These are phyloP conservation scores for Nemapogon koenigi DNA, from an alignment of 2,888 invertebrate species.

Conservation along the genomic window DNA sequence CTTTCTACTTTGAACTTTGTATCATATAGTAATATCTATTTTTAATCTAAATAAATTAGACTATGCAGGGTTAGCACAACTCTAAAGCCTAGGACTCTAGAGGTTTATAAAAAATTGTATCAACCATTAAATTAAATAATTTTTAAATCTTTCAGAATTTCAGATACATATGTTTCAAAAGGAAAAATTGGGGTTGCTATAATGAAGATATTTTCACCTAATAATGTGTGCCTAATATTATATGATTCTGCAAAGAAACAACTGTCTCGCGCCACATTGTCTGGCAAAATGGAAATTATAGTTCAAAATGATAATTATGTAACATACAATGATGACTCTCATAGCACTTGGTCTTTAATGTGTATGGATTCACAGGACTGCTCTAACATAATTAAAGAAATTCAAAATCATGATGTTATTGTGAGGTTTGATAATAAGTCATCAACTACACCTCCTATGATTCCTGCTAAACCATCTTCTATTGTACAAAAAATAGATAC, in stretches of 20 bases:
- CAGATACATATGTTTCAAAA: slow-evolving; percentile 33
- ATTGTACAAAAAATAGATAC: slow-evolving; percentile 6
- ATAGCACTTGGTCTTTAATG: slow-evolving; percentile 44
- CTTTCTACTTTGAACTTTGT: no score
- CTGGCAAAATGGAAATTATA: slow-evolving; percentile 29
- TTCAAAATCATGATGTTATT: slow-evolving; percentile 26
- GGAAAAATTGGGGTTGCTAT: slow-evolving; percentile 51
- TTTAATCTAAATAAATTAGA: no score
- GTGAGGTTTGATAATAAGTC: slow-evolving; percentile 23
- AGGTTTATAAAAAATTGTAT: no score
- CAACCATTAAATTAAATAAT: no score
- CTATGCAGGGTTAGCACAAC: no score
- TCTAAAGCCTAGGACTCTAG: no score
- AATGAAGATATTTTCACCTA: slow-evolving; percentile 31
- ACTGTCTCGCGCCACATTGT: slow-evolving; percentile 32
- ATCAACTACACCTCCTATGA: slow-evolving; percentile 17
- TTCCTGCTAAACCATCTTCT: slow-evolving; percentile 17
- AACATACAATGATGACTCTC: slow-evolving; percentile 39
- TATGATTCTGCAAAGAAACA: slow-evolving; percentile 46
- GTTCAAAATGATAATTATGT: slow-evolving; percentile 35
- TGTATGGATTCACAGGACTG: slow-evolving; percentile 26
- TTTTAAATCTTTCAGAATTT: slow-evolving; percentile 29
- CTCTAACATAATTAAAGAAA: slow-evolving; percentile 27
- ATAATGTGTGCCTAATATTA: slow-evolving; percentile 32
- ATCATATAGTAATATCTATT: no score